Evolutionary conservation across 2,888 invertebrate genomes (phyloP), one percentile per base, ranked within the genome.

Genomic region (Agrochola circellaris): DNA sequence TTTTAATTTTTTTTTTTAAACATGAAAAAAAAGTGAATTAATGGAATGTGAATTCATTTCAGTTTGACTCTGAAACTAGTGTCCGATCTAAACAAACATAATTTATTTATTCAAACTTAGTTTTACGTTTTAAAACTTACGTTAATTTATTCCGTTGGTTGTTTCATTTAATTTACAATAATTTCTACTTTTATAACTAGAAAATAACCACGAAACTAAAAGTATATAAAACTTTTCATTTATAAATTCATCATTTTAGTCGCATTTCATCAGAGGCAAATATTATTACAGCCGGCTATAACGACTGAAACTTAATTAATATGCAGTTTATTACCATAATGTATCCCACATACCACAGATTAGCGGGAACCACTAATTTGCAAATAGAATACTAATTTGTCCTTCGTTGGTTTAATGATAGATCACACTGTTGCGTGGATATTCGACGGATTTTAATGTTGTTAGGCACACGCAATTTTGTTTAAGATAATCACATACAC

Each of bases 301-400:
- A 45, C 79, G 38, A 66, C 23, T 62, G 30, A 54, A 64, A 62
- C 78, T 51, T 34, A 48, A 79, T 82, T 79, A 42, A 67, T 45
- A 67, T 72, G 61, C 70, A 73, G 77, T 75, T 77, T 48, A 80
- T 77, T 73, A 61, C 9, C 17, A 51, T 42, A 65, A 74, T 73
- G 61, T 67, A 42, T 20, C 26, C 42, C 15, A n/a, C 23, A 30
- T 45, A 23, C 30, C 30, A 56, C 26, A 68, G 73, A 85, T 83
- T 77, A 82, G 58, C 60, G n/a, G 2, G 26, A 60, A 70, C 42
- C 23, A 77, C 30, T 72, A 64, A 77, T 74, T 77, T 82, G 68
- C 51, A 77, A 75, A 85, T 80, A 77, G 51, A 82, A 76, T 80
- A 64, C 60, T 67, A 61, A 80, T 75, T 68, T 58, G 34, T 34